Evolutionary conservation across 2,888 invertebrate species (phyloP), one percentile per base, ranked within the genome.

Genomic region (Pandemis cinnamomeana): DNA sequence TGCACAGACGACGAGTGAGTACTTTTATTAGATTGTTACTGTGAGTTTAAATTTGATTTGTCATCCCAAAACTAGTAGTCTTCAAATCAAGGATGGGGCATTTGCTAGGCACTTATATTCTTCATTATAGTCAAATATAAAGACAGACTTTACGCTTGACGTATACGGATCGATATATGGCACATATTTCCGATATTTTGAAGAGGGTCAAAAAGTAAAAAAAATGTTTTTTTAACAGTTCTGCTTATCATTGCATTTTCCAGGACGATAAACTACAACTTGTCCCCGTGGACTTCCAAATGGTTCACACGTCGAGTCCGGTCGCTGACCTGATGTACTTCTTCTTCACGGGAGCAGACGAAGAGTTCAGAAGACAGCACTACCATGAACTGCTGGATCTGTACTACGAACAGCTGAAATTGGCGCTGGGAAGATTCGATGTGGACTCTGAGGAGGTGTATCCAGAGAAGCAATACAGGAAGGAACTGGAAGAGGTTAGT

Each of bases 261-360:
- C 78, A 82, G 81, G 77, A 83, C 13, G 81, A 78, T 15, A 75
- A 71, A 7, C 7, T 85, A 0, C 78, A 83, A 1, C 75, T 83
- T 0, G 79, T 86, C 0, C 81, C 81, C 2, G 61, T 85, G 5
- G 85, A 86, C 70, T 85, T 80, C 71, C 86, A 86, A 73, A 80
- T 79, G 10, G 36, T 83, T 7, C 78, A 78, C 13, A 48, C 71
- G 0, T 78, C 79, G 6, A 79, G 75, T 44, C 79, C 80, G 0
- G 63, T 80, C 7, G 42, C 64, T 0, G 86, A 85, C 71, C 72
- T 86, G 2, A 72, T 86, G 71, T 84, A 82, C 75, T 82, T 85
- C 71, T 80, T 85, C 42, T 80, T 83, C 78, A 72, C 68, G 46
- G 85, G 84, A 6, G 81, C 86, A 4, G 85, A 86, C 58, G 80